Conservation (phyloP, 2,888 invertebrate species). For the Heliconius ethilla region DNA sequence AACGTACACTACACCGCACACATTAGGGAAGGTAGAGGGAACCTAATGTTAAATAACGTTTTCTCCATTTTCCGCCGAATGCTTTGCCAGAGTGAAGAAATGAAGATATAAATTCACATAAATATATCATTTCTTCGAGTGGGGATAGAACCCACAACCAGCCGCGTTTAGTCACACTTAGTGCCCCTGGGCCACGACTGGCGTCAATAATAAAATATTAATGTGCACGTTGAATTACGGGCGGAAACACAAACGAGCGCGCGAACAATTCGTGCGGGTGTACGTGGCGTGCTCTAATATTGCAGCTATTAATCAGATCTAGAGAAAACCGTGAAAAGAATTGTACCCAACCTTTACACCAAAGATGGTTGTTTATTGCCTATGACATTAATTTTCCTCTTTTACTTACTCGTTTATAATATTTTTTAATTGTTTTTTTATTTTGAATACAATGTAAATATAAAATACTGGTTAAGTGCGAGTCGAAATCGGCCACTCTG, state of each 20-base stretch:
- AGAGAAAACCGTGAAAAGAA: conserved; percentile 58
- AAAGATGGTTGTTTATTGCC: conserved; percentile 3
- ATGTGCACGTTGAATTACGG: conserved; percentile 51
- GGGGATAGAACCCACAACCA: no score
- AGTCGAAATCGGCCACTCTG: no score
- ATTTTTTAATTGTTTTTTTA: background rate
- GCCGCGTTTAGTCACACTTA: no score
- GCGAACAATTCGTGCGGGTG: conserved; percentile 64
- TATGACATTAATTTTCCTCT: conserved; percentile 1
- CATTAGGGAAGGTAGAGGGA: no score
- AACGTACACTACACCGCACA: background rate
- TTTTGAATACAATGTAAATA: background rate
- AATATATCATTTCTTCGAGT: no score
- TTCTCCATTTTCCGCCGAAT: no score
- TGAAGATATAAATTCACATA: no score
- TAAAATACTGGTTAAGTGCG: background rate
- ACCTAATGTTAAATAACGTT: no score
- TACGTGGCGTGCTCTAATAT: conserved; percentile 65
- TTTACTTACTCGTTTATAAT: background rate
- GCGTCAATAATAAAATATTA: conserved; percentile 51
- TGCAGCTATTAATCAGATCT: conserved; percentile 76
- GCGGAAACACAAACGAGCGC: conserved; percentile 49
- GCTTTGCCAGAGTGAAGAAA: no score
- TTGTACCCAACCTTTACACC: conserved; percentile 50
- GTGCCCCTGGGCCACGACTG: no score